Evolutionary conservation across 1,140 invertebrate species (phyloP).

Genomic region (Zaprionus tsacasi): DNA sequence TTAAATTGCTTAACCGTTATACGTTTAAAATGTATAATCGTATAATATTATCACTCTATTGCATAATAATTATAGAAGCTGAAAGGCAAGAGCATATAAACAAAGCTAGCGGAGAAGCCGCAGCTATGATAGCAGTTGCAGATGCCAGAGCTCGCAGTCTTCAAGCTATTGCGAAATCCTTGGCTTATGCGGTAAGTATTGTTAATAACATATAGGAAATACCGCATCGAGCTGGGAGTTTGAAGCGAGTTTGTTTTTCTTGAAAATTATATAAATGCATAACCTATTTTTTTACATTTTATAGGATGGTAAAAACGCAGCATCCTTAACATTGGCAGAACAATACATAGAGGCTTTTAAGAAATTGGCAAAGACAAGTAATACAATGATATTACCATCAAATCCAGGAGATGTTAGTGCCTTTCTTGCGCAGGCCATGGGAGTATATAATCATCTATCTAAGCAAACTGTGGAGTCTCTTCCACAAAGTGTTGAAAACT

Average conservation of each 20-base stretch:
- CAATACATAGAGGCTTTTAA: conserved; percentile 97
- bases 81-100: conserved; percentile 95
- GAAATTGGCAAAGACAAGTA: conserved; percentile 95
- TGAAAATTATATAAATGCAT: no score
- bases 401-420: conserved; percentile 94
- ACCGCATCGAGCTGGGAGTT: background rate
- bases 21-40: background rate
- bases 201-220: background rate
- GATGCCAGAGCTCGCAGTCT: conserved; percentile 93
- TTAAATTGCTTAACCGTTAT: no score
- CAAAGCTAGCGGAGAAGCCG: conserved; percentile 93
- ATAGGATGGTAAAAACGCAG: conserved; percentile 92
- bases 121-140: conserved; percentile 93
- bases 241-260: no score
- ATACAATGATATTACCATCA: conserved; percentile 96
- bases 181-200: conserved; percentile 85
- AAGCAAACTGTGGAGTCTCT: conserved; percentile 36
- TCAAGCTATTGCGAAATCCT: conserved; percentile 89
- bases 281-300: background rate
- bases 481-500: conserved; percentile 18
- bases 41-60: background rate
- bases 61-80: conserved; percentile 87
- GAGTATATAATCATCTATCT: conserved; percentile 78
- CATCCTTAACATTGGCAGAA: conserved; percentile 95
- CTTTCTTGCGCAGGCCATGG: conserved; percentile 92